Conservation (phyloP, 1,140 invertebrate genomes). For the Latrodectus geometricus region DNA sequence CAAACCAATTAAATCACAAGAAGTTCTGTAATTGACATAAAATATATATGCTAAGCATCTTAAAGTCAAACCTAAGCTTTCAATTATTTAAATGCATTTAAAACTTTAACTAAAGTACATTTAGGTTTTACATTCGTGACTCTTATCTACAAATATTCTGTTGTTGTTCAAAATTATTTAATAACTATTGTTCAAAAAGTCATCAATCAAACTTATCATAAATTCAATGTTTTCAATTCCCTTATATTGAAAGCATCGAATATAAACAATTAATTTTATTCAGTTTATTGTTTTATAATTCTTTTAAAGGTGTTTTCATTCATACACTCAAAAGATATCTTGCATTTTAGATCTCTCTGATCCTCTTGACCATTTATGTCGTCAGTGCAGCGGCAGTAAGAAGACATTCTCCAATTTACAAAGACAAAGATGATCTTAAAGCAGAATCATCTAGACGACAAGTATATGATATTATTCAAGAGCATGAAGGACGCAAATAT, state of each 20-base stretch:
- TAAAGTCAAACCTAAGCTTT: too few relatives aligned
- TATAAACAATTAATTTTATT: neutral
- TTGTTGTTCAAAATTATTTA: too few relatives aligned
- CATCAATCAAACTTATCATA: neutral
- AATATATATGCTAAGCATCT: too few relatives aligned
- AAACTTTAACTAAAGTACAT: too few relatives aligned
- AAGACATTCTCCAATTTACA: neutral
- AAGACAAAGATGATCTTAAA: neutral
- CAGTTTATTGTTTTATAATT: neutral
- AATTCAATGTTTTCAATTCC: neutral
- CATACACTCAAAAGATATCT: neutral
- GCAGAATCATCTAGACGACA: constrained; percentile 7
- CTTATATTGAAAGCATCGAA: neutral
- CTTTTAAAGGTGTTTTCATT: neutral
- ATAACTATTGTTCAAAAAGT: too few relatives aligned
- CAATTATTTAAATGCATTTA: too few relatives aligned
- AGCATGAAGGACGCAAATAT: constrained; percentile 25
- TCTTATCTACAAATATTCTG: too few relatives aligned
- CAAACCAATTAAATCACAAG: too few relatives aligned
- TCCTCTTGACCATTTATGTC: neutral
- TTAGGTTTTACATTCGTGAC: too few relatives aligned
- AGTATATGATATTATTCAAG: constrained; percentile 32
- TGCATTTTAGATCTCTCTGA: neutral
- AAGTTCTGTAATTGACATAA: too few relatives aligned
- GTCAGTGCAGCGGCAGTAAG: neutral